Conservation (phyloP, 2,888 invertebrate species). For the Arge pagana region DNA sequence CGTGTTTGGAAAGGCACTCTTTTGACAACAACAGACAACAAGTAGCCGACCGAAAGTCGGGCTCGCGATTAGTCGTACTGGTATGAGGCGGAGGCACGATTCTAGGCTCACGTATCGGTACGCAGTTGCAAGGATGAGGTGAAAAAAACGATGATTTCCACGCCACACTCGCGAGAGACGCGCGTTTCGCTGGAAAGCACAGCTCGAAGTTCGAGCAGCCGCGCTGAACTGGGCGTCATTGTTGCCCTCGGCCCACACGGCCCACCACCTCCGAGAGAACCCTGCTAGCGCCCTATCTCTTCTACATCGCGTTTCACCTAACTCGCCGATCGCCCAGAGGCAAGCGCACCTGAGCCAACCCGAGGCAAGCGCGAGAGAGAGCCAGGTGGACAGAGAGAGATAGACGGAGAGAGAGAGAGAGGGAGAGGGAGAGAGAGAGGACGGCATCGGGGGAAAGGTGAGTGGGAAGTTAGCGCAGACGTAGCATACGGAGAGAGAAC, state of each 20-base stretch:
- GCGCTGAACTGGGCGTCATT: slow-evolving; percentile 56
- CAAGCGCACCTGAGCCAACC: slow-evolving; percentile 24
- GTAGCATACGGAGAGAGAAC: neutral
- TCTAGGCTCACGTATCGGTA: no score
- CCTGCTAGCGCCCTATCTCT: slow-evolving; percentile 47
- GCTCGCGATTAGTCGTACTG: no score
- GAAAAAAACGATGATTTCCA: no score
- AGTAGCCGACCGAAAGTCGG: no score
- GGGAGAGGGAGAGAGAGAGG: slow-evolving; percentile 12
- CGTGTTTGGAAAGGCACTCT: no score
- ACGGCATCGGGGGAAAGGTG: neutral
- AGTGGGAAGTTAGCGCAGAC: neutral
- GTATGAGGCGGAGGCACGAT: no score
- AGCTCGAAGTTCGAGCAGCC: slow-evolving; percentile 39
- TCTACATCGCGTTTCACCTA: slow-evolving; percentile 45
- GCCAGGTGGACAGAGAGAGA: slow-evolving; percentile 20
- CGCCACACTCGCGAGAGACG: no score
- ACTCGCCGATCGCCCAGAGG: slow-evolving; percentile 31
- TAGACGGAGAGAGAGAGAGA: neutral
- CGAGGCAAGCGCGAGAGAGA: neutral
- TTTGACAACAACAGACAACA: no score
- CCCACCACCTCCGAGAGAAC: slow-evolving; percentile 37
- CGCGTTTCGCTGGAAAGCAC: neutral
- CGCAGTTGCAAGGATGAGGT: no score
- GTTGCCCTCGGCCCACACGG: slow-evolving; percentile 39